phyloP scores from a whole-genome alignment of 2,113 vertebrate species.

The Ranitomeya variabilis region DNA sequence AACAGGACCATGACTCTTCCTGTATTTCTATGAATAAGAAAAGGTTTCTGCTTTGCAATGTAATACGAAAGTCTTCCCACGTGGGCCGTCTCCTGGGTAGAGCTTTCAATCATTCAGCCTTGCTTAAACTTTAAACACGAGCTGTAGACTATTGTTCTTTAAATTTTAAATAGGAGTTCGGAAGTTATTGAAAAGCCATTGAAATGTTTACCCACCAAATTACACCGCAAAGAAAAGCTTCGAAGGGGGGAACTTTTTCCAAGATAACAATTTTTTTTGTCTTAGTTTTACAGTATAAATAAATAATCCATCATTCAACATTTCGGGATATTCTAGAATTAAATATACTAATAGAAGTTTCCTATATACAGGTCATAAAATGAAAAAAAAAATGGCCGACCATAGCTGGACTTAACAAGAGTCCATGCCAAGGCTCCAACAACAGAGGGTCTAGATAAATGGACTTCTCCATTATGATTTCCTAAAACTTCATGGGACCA shows the following conservation, averaged over 20 bases:
- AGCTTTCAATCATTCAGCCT: slow-evolving; percentile 35
- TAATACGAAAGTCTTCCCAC: not conserved
- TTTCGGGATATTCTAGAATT: not conserved
- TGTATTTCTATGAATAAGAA: not conserved
- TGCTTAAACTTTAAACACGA: slow-evolving; percentile 37
- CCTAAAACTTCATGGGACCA: too few species aligned
- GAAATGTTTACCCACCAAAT: slow-evolving; percentile 30
- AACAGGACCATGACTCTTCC: not conserved
- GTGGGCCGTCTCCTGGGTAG: slow-evolving; percentile 13
- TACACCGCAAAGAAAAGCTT: not conserved
- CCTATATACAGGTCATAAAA: not conserved
- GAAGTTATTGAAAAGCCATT: slow-evolving; percentile 1
- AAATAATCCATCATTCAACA: not conserved
- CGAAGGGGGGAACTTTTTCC: not conserved
- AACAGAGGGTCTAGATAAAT: too few species aligned
- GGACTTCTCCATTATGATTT: too few species aligned
- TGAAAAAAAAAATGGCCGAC: not conserved
- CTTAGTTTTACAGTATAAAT: not conserved
- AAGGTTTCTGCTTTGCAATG: slow-evolving; percentile 15
- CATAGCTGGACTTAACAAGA: not conserved
- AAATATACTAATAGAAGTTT: not conserved
- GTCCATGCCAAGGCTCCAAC: too few species aligned
- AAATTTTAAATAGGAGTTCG: slow-evolving; percentile 33
- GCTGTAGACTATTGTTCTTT: slow-evolving; percentile 20
- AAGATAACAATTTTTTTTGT: not conserved